Evolutionary conservation across 2,888 invertebrate genomes (phyloP).

Genomic region (Neoitamus cyanurus): DNA sequence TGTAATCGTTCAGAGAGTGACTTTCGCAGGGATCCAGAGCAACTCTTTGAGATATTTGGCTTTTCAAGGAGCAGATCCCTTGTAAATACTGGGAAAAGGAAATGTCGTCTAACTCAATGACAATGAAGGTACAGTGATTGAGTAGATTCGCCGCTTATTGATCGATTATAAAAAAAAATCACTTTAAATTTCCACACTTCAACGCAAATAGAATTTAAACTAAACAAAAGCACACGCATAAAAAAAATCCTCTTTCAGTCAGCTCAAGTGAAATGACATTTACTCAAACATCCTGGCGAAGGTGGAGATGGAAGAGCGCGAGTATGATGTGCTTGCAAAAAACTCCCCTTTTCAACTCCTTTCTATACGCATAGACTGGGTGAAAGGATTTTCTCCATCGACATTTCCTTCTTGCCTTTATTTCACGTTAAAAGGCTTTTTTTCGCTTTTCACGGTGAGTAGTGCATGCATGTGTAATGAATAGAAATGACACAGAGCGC

Average conservation of each 20-base stretch:
- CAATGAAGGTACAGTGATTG: too few relatives aligned
- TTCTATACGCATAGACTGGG: not conserved
- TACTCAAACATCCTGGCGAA: not conserved
- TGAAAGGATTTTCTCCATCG: not conserved
- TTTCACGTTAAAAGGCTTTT: not conserved
- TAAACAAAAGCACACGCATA: not conserved
- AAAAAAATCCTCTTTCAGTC: not conserved
- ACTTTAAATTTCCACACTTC: not conserved
- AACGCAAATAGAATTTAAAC: not conserved
- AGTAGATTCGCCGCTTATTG: too few relatives aligned
- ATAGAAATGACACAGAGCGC: not conserved
- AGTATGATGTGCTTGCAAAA: not conserved
- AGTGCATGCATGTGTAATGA: not conserved
- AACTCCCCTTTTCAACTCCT: not conserved
- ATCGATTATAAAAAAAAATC: not conserved
- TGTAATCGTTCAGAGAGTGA: too few relatives aligned
- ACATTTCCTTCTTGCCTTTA: slow-evolving; percentile 5
- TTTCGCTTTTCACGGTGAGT: not conserved
- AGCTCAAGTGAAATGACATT: not conserved
- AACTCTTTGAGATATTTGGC: too few relatives aligned
- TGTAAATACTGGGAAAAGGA: too few relatives aligned
- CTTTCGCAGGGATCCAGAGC: too few relatives aligned
- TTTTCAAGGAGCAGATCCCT: too few relatives aligned
- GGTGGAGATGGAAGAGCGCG: not conserved
- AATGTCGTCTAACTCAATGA: too few relatives aligned